Conservation (phyloP, 2,797 vertebrate genomes). For the Gymnothorax reevesii region DNA sequence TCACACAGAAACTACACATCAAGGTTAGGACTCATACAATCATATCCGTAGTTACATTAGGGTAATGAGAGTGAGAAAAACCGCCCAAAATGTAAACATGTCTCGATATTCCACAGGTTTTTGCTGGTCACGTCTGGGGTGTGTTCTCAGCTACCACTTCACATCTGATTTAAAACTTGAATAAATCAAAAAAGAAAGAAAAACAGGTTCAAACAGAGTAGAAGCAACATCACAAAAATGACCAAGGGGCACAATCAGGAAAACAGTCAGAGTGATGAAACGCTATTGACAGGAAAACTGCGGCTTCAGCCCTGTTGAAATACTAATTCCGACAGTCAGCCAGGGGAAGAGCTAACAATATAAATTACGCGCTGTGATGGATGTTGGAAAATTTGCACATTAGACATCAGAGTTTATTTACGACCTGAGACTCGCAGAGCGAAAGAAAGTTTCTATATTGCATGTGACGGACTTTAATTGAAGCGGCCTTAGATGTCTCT, state of each 20-base stretch:
- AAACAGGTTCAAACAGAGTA: background rate
- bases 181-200: background rate
- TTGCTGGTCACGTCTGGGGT: background rate
- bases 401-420: slow-evolving; percentile 30
- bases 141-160: background rate
- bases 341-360: background rate
- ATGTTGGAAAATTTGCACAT: background rate
- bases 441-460: background rate
- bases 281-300: background rate
- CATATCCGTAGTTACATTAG: background rate
- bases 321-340: background rate
- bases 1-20: background rate
- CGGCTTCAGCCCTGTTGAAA: background rate
- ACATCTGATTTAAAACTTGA: background rate
- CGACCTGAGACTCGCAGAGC: background rate
- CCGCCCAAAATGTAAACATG: background rate
- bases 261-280: background rate
- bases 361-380: slow-evolving; percentile 11
- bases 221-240: background rate
- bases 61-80: background rate
- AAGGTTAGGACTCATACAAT: background rate
- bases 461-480: background rate
- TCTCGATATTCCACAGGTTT: background rate
- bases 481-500: slow-evolving; percentile 22
- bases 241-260: background rate